Conservation (phyloP, 2,113 vertebrate genomes). For the Oryzias melastigma region DNA sequence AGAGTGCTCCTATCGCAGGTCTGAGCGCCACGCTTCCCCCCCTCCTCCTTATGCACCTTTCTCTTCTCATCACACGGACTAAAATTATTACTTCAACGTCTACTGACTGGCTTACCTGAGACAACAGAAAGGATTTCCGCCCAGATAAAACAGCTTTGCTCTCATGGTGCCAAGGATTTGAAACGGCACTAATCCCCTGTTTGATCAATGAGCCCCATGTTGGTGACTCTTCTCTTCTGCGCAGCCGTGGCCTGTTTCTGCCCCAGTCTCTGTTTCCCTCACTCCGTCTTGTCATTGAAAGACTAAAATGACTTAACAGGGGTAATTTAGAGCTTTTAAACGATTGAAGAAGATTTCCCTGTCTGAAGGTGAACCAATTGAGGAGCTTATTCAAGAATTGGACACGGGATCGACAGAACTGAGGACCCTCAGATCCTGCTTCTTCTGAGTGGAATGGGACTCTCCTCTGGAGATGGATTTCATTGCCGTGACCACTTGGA, state of each 20-base stretch:
- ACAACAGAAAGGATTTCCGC: constrained; percentile 69
- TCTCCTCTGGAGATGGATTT: constrained; percentile 6
- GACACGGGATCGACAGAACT: constrained; percentile 40
- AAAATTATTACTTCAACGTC: constrained; percentile 83
- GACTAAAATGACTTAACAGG: constrained; percentile 54
- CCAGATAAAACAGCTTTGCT: constrained; percentile 72
- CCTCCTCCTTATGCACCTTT: constrained; percentile 52
- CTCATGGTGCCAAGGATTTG: constrained; percentile 74
- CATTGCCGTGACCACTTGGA: constrained; percentile 10
- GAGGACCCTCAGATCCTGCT: constrained; percentile 37
- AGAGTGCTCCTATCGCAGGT: constrained; percentile 64
- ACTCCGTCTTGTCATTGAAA: constrained; percentile 12
- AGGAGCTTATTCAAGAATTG: constrained; percentile 37
- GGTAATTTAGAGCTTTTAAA: constrained; percentile 67
- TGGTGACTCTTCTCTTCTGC: constrained; percentile 62
- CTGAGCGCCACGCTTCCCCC: constrained; percentile 68
- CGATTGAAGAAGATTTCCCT: constrained; percentile 52
- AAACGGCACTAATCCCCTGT: constrained; percentile 72
- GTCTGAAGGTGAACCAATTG: constrained; percentile 36
- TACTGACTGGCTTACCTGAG: constrained; percentile 90
- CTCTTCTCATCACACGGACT: constrained; percentile 76
- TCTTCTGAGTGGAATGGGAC: constrained; percentile 31
- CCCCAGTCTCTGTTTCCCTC: constrained; percentile 36
- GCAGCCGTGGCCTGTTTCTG: constrained; percentile 58
- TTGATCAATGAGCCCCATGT: constrained; percentile 72